Conservation (phyloP, 2,113 vertebrate genomes). For the Rhynchomys soricoides region DNA sequence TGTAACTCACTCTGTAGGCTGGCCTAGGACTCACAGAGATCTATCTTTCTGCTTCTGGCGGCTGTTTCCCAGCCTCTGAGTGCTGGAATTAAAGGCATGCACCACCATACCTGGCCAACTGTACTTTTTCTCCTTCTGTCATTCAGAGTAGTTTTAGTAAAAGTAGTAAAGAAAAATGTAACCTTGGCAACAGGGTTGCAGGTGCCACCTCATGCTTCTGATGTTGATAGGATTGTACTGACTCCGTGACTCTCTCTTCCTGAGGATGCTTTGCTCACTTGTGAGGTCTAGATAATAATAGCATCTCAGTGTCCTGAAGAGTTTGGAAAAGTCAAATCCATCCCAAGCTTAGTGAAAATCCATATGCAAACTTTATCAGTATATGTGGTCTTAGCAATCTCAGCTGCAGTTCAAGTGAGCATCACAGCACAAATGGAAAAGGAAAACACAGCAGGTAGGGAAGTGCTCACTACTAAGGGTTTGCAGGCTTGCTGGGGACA, state of each 20-base stretch:
- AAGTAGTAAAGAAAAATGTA: neutral
- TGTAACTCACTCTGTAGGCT: neutral
- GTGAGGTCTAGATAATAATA: neutral
- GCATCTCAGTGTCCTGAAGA: neutral
- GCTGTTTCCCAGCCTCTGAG: neutral
- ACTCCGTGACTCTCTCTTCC: neutral
- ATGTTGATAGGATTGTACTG: neutral
- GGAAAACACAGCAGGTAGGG: neutral
- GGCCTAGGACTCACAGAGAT: neutral
- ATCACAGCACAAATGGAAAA: neutral
- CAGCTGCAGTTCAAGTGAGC: neutral
- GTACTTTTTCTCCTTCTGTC: no score
- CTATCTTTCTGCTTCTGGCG: neutral
- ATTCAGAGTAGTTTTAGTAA: neutral
- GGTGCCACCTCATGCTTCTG: fast-evolving
- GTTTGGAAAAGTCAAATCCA: neutral
- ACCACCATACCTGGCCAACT: no score
- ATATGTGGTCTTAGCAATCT: neutral
- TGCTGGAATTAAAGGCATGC: neutral
- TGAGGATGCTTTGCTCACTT: neutral
- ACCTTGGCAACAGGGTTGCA: fast-evolving
- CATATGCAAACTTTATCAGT: no score
- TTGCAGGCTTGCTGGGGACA: neutral
- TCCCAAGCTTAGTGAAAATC: neutral
- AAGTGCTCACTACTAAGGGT: neutral